phyloP scores from a whole-genome alignment of 2,888 invertebrate species.

The Polydrusus cervinus region DNA sequence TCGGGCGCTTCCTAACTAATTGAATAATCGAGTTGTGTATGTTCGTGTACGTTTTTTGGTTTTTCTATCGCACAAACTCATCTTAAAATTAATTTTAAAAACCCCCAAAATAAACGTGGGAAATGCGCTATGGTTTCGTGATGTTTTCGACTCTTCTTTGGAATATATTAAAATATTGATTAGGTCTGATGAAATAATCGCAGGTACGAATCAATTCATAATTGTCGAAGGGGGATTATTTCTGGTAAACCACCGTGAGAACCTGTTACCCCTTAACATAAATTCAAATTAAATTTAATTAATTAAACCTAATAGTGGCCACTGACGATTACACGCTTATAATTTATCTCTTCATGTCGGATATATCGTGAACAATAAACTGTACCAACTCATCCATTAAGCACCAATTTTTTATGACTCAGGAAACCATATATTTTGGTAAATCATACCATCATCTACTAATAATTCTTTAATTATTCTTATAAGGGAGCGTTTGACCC shows the following conservation, averaged over 20 bases:
- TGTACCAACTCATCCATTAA: slow-evolving; percentile 48
- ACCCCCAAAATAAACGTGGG: slow-evolving; percentile 59
- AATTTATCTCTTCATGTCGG: slow-evolving; percentile 48
- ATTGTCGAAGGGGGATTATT: slow-evolving; percentile 56
- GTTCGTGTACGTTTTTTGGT: slow-evolving; percentile 52
- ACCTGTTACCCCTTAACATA: slow-evolving; percentile 55
- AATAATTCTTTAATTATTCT: slow-evolving; percentile 9
- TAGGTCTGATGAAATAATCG: slow-evolving; percentile 58
- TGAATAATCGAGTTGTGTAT: slow-evolving; percentile 56
- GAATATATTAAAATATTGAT: slow-evolving; percentile 61
- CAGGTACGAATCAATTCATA: slow-evolving; percentile 58
- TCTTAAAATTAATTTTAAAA: slow-evolving; percentile 58
- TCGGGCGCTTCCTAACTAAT: slow-evolving; percentile 55
- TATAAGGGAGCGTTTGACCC: slow-evolving; percentile 7
- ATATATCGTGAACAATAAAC: slow-evolving; percentile 40
- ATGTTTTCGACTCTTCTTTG: slow-evolving; percentile 59
- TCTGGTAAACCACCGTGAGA: slow-evolving; percentile 57
- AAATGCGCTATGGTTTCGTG: slow-evolving; percentile 60
- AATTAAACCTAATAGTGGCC: slow-evolving; percentile 53
- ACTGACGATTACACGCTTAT: slow-evolving; percentile 53
- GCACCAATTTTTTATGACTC: slow-evolving; percentile 39
- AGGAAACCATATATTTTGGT: slow-evolving; percentile 40
- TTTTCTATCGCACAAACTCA: slow-evolving; percentile 58
- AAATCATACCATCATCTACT: slow-evolving; percentile 40
- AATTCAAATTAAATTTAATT: slow-evolving; percentile 57